These are phyloP conservation scores for Daubentonia madagascariensis DNA, from an alignment of 2,113 vertebrate species.

Conservation along the genomic window DNA sequence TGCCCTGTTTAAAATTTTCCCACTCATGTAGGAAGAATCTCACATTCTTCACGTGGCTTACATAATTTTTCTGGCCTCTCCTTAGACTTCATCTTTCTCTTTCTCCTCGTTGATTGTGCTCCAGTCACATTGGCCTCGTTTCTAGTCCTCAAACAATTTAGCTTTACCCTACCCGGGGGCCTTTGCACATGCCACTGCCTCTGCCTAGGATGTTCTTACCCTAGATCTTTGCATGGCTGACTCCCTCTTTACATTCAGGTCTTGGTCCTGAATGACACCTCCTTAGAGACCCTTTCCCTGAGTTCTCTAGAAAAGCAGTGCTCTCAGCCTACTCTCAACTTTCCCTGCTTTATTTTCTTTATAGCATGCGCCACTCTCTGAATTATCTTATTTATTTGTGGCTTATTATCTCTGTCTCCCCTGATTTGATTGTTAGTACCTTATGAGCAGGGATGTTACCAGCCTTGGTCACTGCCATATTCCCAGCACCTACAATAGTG, in stretches of 20 bases:
- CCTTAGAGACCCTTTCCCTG: not conserved
- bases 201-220: not conserved
- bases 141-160: not conserved
- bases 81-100: not conserved
- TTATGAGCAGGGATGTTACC: not conserved
- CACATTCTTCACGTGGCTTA: no score
- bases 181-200: not conserved
- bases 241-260: not conserved
- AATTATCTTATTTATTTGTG: not conserved
- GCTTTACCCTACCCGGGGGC: not conserved
- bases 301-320: not conserved
- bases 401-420: not conserved
- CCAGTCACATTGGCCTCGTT: not conserved
- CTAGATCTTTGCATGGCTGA: not conserved
- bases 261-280: not conserved
- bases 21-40: not conserved
- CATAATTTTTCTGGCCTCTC: not conserved
- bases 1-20: not conserved
- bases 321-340: not conserved
- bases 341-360: not conserved
- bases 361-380: not conserved
- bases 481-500: no score
- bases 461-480: not conserved
- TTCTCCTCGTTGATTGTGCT: not conserved
- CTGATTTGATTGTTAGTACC: not conserved